Percentiles rank a stretch among this genome's conserved stretches.
These are phyloP conservation scores for Danaus plexippus DNA, from an alignment of 1,140 invertebrate species.

Conservation along the genomic window DNA sequence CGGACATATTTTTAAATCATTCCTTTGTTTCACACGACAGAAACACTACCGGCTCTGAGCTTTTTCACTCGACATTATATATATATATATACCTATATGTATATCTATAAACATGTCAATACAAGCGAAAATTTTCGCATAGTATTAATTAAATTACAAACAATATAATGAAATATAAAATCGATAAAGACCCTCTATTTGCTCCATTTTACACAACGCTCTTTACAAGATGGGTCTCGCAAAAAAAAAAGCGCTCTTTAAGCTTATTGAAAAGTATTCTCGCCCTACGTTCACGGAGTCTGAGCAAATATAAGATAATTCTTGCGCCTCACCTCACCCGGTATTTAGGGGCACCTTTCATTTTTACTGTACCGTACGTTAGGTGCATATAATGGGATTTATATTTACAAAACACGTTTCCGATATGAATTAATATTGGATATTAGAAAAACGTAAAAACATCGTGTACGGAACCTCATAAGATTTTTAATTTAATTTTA, in stretches of 20 bases:
- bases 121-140: neutral
- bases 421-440: neutral
- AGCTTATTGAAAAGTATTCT: constrained; percentile 71
- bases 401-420: constrained; percentile 41
- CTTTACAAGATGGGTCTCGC: constrained; percentile 54
- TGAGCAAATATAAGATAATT: constrained; percentile 72
- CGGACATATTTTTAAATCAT: constrained; percentile 6
- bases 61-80: neutral
- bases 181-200: constrained; percentile 56
- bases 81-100: neutral
- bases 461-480: no score
- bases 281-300: constrained; percentile 65
- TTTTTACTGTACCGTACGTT: constrained; percentile 58
- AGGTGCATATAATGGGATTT: constrained; percentile 59
- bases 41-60: neutral
- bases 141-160: constrained; percentile 12
- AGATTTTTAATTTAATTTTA: no score
- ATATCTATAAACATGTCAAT: no score
- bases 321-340: constrained; percentile 62
- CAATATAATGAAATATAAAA: constrained; percentile 25
- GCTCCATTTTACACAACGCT: constrained; percentile 45
- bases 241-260: constrained; percentile 62
- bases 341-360: constrained; percentile 69
- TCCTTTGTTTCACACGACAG: neutral
- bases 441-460: no score